Base-by-base conservation (phyloP, 2,113 vertebrate genomes). In the Ursus arctos region DNA sequence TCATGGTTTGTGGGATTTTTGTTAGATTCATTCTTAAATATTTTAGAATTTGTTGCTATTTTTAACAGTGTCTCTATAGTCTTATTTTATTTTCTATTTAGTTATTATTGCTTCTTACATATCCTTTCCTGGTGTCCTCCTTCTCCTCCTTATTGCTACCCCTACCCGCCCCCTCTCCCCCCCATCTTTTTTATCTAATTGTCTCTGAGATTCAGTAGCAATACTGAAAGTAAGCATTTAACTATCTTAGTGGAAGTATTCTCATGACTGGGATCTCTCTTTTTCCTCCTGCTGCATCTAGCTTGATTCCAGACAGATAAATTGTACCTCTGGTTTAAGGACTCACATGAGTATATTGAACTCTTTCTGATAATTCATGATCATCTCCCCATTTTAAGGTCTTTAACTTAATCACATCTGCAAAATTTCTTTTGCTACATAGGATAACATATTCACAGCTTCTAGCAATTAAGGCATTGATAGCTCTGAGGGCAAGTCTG, bases 101-200 rank as follows among this genome's bases (percentile, higher is more conserved):
- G 14, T 31, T n/a, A 47, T 33, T 55, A 31, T 33, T 65, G 36
- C 13, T 72, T 94, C 76, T 80, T n/a, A 69, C 18, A 26, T 33
- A 31, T 79, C n/a, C 51, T 63, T 22, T 26, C 18, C 10, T 26
- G 24, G 13, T 76, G 7, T 79, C 4, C 2, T 12, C 11, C 4
- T 33, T 51, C 40, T 71, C 7, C 43, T 95, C 3, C 19, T 36
- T 55, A 33, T 26, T 28, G 11, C 31, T 71, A 59, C 0, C 13
- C 6, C 4, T 24, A 31, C 5, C 4, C 12, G 4, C 18, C 15
- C 9, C 1, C 15, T 81, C 2, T 28, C 31, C 61, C 3, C 13
- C 14, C 26, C 33, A 4, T 36, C 18, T 91, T 81, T 65, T 31
- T 63, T 51, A 88, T 14, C 9, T 11, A 19, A 61, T 12, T 72